phyloP scores from a whole-genome alignment of 2,888 invertebrate genomes.

The Schizotus pectinicornis region DNA sequence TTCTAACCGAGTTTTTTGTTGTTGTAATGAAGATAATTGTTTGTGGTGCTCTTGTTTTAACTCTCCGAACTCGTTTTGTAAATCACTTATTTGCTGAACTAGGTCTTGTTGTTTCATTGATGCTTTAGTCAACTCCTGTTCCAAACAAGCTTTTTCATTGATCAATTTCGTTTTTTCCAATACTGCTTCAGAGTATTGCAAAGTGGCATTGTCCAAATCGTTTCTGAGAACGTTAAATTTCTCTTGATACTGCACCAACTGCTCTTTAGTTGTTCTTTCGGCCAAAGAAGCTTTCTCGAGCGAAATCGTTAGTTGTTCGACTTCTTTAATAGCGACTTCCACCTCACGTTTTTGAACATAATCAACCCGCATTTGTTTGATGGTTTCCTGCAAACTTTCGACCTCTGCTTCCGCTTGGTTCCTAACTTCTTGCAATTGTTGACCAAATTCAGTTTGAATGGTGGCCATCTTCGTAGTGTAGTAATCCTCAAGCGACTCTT shows the following conservation, averaged over 20 bases:
- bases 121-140: constrained; percentile 67
- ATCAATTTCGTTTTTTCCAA: constrained; percentile 76
- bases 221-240: constrained; percentile 65
- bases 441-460: constrained; percentile 44
- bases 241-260: constrained; percentile 55
- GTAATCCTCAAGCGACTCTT: constrained; percentile 33
- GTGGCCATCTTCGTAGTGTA: constrained; percentile 37
- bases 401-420: constrained; percentile 39
- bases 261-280: constrained; percentile 58
- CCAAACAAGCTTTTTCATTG: constrained; percentile 72
- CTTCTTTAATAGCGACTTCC: constrained; percentile 60
- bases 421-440: constrained; percentile 42
- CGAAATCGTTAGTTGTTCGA: constrained; percentile 39
- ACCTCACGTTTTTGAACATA: constrained; percentile 65
- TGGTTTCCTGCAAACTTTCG: constrained; percentile 44
- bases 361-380: constrained; percentile 58
- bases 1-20: constrained; percentile 60
- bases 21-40: constrained; percentile 45
- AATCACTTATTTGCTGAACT: constrained; percentile 10
- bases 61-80: constrained; percentile 47
- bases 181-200: constrained; percentile 76
- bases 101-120: constrained; percentile 38
- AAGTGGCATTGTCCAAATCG: constrained; percentile 73
- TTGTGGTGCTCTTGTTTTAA: constrained; percentile 45
- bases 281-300: constrained; percentile 54